Percentiles rank a stretch among this genome's conserved stretches.
These are phyloP conservation scores for Xylocampa areola DNA, from an alignment of 2,888 invertebrate species.

Conservation along the genomic window DNA sequence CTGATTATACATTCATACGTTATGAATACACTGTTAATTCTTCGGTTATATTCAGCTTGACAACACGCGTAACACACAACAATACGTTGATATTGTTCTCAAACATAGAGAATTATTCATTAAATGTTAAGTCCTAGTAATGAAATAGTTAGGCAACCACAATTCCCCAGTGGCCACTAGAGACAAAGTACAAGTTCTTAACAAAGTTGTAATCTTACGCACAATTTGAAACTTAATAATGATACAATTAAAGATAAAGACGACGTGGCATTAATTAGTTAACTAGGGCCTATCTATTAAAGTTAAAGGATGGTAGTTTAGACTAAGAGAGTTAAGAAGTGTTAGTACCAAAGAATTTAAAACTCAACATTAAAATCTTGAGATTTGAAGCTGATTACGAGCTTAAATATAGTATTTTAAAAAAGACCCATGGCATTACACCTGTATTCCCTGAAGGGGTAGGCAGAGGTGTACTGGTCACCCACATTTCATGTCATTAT, in stretches of 20 bases:
- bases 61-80: not conserved
- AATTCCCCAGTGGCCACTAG: conserved; percentile 43
- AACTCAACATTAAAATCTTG: conserved; percentile 38
- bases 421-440: too few species aligned
- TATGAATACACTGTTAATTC: not conserved
- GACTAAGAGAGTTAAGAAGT: conserved; percentile 37
- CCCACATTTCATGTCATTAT: too few species aligned
- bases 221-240: conserved; percentile 60
- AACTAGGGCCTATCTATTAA: conserved; percentile 50
- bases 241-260: conserved; percentile 61
- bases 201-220: conserved; percentile 55
- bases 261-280: conserved; percentile 57
- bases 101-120: conserved; percentile 22
- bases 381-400: conserved; percentile 40
- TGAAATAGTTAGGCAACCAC: conserved; percentile 45
- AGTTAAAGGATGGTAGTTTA: conserved; percentile 45
- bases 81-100: conserved; percentile 18
- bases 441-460: too few species aligned
- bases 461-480: too few species aligned
- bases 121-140: conserved; percentile 35
- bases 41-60: not conserved
- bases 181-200: conserved; percentile 44
- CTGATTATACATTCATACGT: not conserved
- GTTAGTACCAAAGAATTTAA: conserved; percentile 50
- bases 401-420: conserved; percentile 25